These are phyloP conservation scores for Crematogaster levior DNA, from an alignment of 2,888 invertebrate genomes.

Conservation along the genomic window DNA sequence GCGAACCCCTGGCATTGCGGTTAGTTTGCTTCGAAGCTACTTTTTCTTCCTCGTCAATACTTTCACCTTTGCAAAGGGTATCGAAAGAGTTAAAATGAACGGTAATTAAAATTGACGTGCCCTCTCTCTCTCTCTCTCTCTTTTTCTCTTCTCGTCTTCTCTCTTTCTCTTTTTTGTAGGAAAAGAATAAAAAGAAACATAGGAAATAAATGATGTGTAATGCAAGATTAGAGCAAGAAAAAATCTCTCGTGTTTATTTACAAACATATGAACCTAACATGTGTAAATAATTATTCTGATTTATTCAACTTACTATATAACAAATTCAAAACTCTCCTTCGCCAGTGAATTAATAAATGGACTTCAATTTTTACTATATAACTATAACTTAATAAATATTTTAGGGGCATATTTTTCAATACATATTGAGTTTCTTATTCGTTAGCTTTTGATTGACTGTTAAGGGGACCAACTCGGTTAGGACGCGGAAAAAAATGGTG, in stretches of 20 bases:
- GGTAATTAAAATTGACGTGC: slow-evolving; percentile 52
- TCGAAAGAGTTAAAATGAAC: slow-evolving; percentile 28
- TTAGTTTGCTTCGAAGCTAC: slow-evolving; percentile 47
- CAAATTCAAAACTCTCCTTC: too few species aligned
- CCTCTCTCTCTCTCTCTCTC: not conserved
- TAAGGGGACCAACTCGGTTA: too few species aligned
- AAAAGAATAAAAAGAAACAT: not conserved
- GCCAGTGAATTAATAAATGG: too few species aligned
- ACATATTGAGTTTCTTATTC: not conserved
- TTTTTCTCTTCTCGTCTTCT: not conserved
- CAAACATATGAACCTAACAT: not conserved
- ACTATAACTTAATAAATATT: slow-evolving; percentile 3
- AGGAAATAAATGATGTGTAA: not conserved
- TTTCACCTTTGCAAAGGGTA: slow-evolving; percentile 54
- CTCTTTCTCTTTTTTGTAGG: not conserved
- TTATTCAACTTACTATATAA: slow-evolving; percentile 19
- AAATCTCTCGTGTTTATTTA: slow-evolving; percentile 9
- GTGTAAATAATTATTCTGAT: not conserved
- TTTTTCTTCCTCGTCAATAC: slow-evolving; percentile 22
- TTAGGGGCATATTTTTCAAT: not conserved
- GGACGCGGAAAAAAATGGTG: too few species aligned
- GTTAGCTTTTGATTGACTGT: not conserved
- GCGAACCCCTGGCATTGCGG: slow-evolving; percentile 20
- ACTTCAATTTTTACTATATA: too few species aligned
- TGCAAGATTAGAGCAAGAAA: slow-evolving; percentile 14